Evolutionary conservation across 2,797 vertebrate genomes (phyloP).

Genomic region (Anisognathus igniventris): DNA sequence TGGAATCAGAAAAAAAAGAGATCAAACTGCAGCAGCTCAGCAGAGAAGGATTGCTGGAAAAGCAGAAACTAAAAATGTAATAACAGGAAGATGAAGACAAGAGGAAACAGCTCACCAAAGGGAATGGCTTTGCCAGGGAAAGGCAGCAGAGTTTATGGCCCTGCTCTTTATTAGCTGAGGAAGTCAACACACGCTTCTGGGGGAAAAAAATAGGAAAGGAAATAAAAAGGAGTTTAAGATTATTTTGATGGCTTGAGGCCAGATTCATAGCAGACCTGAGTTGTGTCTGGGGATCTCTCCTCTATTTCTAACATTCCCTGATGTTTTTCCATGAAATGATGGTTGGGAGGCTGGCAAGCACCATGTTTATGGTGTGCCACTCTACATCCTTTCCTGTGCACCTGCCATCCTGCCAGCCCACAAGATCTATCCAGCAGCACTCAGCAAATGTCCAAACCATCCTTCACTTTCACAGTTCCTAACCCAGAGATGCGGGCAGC

Average conservation of each 20-base stretch:
- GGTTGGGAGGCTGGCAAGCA: neutral
- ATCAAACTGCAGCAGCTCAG: neutral
- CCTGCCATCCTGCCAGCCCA: neutral
- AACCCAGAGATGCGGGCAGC: neutral
- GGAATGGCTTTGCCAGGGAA: constrained; percentile 26
- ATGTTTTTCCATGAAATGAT: neutral
- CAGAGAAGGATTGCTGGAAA: constrained; percentile 45
- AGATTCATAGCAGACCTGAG: neutral
- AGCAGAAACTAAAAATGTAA: constrained; percentile 50
- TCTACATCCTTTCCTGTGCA: neutral
- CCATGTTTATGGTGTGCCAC: fast-evolving
- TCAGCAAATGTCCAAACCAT: neutral
- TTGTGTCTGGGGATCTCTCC: neutral
- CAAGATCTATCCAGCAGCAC: neutral
- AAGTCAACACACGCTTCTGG: neutral
- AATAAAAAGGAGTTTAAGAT: constrained; percentile 51
- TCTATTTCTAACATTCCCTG: neutral
- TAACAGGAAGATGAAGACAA: constrained; percentile 13
- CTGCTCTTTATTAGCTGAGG: constrained; percentile 27
- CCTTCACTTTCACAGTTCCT: neutral
- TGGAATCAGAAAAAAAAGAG: constrained; percentile 45
- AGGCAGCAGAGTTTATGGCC: constrained; percentile 19
- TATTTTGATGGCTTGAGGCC: constrained; percentile 23
- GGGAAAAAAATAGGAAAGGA: neutral
- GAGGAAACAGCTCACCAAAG: constrained; percentile 30